phyloP scores from a whole-genome alignment of 2,113 vertebrate genomes.

The Oreochromis tanganicae region DNA sequence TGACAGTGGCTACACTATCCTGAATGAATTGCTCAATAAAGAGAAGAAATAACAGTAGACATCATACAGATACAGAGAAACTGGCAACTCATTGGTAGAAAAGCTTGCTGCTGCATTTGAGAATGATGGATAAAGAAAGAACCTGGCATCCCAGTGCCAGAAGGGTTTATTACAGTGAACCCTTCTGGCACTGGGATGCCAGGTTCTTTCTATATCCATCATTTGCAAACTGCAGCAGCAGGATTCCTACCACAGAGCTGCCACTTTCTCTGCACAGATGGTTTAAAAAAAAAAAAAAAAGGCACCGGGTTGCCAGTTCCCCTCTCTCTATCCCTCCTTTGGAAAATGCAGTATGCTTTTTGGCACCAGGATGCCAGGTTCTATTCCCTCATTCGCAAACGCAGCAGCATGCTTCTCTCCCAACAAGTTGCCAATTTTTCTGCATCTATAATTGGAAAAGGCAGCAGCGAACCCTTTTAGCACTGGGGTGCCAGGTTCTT shows the following conservation, averaged over 20 bases:
- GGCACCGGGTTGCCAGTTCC: not conserved
- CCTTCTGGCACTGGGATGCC: not conserved
- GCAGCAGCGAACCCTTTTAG: not conserved
- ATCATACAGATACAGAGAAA: not conserved
- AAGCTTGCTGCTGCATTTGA: not conserved
- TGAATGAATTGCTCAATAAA: not conserved
- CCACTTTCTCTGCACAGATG: not conserved
- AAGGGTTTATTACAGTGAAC: not conserved
- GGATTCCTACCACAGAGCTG: not conserved
- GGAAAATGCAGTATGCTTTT: not conserved
- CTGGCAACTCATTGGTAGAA: not conserved
- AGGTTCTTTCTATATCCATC: not conserved
- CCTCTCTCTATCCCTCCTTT: not conserved
- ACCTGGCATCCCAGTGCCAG: not conserved
- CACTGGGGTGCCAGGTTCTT: not conserved
- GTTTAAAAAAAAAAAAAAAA: not conserved
- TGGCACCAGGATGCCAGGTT: not conserved
- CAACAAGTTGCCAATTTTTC: not conserved
- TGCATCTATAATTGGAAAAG: not conserved
- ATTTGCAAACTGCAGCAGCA: not conserved
- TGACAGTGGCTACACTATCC: not conserved
- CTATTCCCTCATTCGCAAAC: not conserved
- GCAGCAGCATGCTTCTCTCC: not conserved
- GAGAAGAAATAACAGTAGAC: not conserved
- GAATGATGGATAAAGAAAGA: not conserved